Percentiles rank a stretch among this genome's conserved stretches.
phyloP scores from a whole-genome alignment of 1,140 invertebrate species.

The Aphidius ervi region DNA sequence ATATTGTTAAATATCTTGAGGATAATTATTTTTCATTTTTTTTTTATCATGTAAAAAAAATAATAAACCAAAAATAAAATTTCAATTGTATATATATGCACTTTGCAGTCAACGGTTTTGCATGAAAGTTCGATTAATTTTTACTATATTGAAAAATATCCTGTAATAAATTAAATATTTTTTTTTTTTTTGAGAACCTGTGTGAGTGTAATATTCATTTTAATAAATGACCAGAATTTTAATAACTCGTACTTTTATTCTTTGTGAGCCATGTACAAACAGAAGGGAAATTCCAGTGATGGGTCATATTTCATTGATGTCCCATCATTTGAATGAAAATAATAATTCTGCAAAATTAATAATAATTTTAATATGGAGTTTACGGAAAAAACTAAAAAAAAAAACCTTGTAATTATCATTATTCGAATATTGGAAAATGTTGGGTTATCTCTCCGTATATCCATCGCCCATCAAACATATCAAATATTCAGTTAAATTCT shows the following conservation, averaged over 20 bases:
- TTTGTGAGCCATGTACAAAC: conserved; percentile 1
- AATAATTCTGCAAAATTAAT: conserved; percentile 15
- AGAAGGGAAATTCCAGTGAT: not conserved
- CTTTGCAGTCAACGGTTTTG: too few species aligned
- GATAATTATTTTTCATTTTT: too few species aligned
- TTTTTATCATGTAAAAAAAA: too few species aligned
- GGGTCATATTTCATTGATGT: conserved; percentile 1
- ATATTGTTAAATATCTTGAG: too few species aligned
- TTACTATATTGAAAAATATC: too few species aligned
- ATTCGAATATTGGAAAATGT: too few species aligned
- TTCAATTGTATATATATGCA: too few species aligned
- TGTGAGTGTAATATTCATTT: not conserved
- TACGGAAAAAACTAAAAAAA: conserved; percentile 23
- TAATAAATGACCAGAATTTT: conserved; percentile 10
- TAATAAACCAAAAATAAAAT: too few species aligned
- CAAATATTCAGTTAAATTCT: not conserved
- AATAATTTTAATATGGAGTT: conserved; percentile 20
- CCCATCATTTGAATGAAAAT: conserved; percentile 6
- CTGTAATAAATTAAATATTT: not conserved
- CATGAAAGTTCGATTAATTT: too few species aligned
- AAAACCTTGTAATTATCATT: conserved; percentile 9
- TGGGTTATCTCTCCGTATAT: not conserved
- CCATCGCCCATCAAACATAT: conserved; percentile 12
- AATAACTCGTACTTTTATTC: conserved; percentile 1
- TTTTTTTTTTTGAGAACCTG: not conserved